Evolutionary conservation across 2,888 invertebrate genomes (phyloP).

Genomic region (Magallana nippona): DNA sequence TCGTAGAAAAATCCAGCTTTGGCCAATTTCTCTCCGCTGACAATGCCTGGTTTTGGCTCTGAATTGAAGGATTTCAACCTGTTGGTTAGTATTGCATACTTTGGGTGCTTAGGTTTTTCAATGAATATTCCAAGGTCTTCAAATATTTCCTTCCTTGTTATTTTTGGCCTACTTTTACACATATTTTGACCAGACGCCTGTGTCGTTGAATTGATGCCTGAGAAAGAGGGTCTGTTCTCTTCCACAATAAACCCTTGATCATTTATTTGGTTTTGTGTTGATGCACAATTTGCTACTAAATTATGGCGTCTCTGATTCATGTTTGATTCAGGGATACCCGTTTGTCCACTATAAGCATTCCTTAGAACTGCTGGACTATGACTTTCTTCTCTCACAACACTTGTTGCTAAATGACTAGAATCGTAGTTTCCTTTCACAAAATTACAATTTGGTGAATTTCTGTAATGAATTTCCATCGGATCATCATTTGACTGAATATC

Average conservation of each 20-base stretch:
- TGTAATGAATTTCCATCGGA: conserved; percentile 35
- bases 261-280: background rate
- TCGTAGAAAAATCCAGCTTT: conserved; percentile 44
- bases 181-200: too few relatives aligned
- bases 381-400: conserved; percentile 3
- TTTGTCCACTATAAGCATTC: background rate
- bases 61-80: conserved; percentile 14
- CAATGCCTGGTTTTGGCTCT: conserved; percentile 28
- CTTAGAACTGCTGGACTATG: background rate
- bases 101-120: conserved; percentile 36
- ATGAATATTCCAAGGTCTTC: conserved; percentile 34
- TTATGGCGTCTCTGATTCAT: too few relatives aligned
- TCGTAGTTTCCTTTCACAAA: background rate
- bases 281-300: background rate
- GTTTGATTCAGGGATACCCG: background rate
- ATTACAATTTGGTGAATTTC: conserved; percentile 34
- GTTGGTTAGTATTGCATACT: conserved; percentile 36
- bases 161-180: background rate
- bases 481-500: conserved; percentile 33
- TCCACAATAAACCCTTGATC: background rate
- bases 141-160: background rate
- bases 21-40: conserved; percentile 26
- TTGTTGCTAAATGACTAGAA: conserved; percentile 5
- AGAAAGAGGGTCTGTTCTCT: background rate
- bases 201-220: too few relatives aligned